Base-by-base conservation (phyloP, 2,113 vertebrate genomes). In the Rhinoptilus africanus region DNA sequence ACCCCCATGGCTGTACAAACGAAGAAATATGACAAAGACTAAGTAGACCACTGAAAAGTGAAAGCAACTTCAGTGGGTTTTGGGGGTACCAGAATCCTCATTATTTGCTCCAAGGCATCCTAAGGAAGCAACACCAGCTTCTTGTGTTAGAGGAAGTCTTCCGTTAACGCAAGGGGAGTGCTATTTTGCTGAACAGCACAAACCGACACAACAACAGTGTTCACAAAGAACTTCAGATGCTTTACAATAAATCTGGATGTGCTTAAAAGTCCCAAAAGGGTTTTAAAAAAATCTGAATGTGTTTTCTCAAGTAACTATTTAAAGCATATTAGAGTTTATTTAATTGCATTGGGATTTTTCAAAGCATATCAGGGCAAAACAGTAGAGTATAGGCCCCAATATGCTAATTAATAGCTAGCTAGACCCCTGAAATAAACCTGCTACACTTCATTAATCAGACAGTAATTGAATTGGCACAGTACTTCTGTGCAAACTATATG, bases 381-480 rank as follows among this genome's bases (percentile, higher is more conserved):
- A 98, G 97, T 97, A 97, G 96, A 98, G 96, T 98, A 97, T 97
- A 98, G 97, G 97, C 97, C 97, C 98, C 98, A 97, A 98, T 98
- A 98, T 98, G 98, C 97, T 98, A 98, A 98, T 98, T 98, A 98
- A 98, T 98, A 98, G 96, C 96, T 97, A 98, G 97, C 97, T 98
- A 98, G 98, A 98, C 98, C 98, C 97, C 98, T 98, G 98, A 98
- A 98, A 98, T 98, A 98, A 98, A 98, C 97, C 97, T 96, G 98
- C 96, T 98, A 98, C 98, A 98, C 98, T 98, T 98, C 98, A 98
- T 98, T 98, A 98, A 98, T 98, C 98, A 98, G 98, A 94, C 97
- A 92, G 98, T 98, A 98, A 98, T 98, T 98, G 98, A 98, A 98
- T 98, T 98, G 98, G 98, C 98, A 98, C 98, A 95, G 96, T 86